These are phyloP conservation scores for Dioctria rufipes DNA, from an alignment of 2,888 invertebrate species.

Conservation along the genomic window DNA sequence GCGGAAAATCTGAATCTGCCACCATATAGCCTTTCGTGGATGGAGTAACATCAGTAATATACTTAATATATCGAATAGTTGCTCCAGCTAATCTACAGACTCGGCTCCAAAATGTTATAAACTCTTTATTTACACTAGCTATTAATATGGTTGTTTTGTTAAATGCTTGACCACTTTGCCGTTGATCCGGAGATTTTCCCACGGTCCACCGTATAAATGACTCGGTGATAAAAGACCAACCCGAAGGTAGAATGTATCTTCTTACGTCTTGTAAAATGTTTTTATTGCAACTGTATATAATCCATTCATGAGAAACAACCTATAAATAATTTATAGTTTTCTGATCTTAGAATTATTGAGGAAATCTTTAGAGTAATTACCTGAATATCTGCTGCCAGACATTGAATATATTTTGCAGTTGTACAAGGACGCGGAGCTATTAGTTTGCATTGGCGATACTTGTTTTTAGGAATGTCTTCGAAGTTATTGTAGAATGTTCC, in stretches of 20 bases:
- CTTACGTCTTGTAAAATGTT: slow-evolving; percentile 70
- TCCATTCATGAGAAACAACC: slow-evolving; percentile 81
- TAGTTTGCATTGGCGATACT: slow-evolving; percentile 74
- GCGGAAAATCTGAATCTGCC: slow-evolving; percentile 77
- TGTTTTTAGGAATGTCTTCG: slow-evolving; percentile 74
- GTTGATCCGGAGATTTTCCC: slow-evolving; percentile 65
- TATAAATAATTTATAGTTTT: slow-evolving; percentile 60
- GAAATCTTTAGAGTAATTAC: slow-evolving; percentile 55
- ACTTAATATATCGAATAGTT: slow-evolving; percentile 72
- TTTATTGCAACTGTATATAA: slow-evolving; percentile 76
- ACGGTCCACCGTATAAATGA: slow-evolving; percentile 70
- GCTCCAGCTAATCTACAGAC: slow-evolving; percentile 76
- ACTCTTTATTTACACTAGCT: slow-evolving; percentile 74
- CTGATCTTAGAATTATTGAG: slow-evolving; percentile 9
- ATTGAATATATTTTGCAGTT: slow-evolving; percentile 83
- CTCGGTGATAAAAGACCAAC: slow-evolving; percentile 74
- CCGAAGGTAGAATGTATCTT: slow-evolving; percentile 75
- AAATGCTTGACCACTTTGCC: slow-evolving; percentile 71
- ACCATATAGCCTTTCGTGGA: slow-evolving; percentile 74
- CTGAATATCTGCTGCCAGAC: slow-evolving; percentile 78
- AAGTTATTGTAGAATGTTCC: slow-evolving; percentile 77
- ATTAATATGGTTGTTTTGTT: slow-evolving; percentile 73
- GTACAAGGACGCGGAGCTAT: slow-evolving; percentile 81
- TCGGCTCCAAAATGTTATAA: slow-evolving; percentile 77
- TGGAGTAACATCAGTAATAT: slow-evolving; percentile 71